Conservation (phyloP, 64 coral and sea anemone genomes). For the Montipora cactus region DNA sequence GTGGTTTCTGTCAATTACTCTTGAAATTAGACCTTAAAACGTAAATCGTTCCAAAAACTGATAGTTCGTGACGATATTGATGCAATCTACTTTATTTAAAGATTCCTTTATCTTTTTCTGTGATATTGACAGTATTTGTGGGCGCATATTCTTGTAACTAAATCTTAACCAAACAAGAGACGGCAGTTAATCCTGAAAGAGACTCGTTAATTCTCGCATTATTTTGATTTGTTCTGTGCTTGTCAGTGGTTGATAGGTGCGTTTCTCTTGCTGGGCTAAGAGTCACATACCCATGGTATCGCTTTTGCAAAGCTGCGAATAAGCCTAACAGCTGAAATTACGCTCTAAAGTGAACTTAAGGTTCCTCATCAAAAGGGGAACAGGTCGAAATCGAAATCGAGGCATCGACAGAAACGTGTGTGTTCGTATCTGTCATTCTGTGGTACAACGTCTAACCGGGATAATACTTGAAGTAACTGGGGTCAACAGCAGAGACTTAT, state of each 20-base stretch:
- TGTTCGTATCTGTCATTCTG: neutral
- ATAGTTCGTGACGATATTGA: neutral
- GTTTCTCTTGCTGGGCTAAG: neutral
- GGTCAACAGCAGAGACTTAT: neutral
- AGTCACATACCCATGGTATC: neutral
- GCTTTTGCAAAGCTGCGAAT: neutral
- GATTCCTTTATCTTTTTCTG: neutral
- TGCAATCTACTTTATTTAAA: neutral
- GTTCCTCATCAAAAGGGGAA: slow-evolving; percentile 16
- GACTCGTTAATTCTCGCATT: neutral
- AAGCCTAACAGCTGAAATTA: neutral
- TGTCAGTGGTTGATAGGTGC: neutral
- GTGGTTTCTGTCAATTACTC: slow-evolving; percentile 1
- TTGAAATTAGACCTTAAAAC: neutral
- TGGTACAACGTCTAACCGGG: neutral
- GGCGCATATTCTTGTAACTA: neutral
- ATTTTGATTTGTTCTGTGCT: neutral
- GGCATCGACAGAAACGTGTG: neutral
- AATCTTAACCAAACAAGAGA: neutral
- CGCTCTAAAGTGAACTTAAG: neutral
- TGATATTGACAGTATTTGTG: neutral
- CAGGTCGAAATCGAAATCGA: slow-evolving; percentile 2
- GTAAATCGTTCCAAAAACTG: neutral
- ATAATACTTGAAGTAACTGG: neutral
- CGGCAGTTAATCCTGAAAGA: neutral